Evolutionary conservation across 2,888 invertebrate species (phyloP).

Genomic region (Chymomyza procnemis): DNA sequence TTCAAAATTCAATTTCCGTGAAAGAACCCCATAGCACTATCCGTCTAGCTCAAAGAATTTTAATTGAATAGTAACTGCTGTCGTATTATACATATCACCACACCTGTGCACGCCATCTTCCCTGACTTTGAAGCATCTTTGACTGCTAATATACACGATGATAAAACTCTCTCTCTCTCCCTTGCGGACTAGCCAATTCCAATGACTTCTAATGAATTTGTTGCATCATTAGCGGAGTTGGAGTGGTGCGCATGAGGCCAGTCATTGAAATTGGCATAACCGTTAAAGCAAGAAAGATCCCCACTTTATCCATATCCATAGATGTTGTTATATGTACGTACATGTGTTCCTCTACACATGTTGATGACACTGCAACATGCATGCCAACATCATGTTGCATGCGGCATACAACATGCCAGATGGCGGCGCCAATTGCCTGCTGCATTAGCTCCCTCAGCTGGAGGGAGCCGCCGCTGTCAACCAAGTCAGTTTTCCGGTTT

Average conservation of each 20-base stretch:
- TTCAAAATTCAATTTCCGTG: no score
- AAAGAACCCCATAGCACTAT: no score
- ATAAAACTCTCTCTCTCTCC: background rate
- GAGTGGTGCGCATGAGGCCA: background rate
- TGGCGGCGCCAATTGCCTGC: slow-evolving; percentile 10
- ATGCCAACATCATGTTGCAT: background rate
- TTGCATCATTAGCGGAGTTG: background rate
- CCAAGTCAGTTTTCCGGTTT: slow-evolving; percentile 35
- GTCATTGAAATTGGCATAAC: background rate
- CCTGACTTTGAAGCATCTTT: background rate
- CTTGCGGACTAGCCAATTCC: background rate
- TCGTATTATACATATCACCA: background rate
- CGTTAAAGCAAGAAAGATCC: background rate
- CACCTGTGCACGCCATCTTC: background rate
- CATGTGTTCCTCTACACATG: background rate
- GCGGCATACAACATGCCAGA: slow-evolving; percentile 8
- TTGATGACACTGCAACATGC: background rate
- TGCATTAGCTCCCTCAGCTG: background rate
- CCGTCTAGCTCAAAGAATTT: no score
- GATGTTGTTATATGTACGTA: no score
- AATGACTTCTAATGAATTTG: background rate
- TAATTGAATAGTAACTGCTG: background rate
- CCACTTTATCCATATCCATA: background rate
- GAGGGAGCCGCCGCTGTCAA: background rate
- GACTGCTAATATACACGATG: background rate